Conservation (phyloP, 2,888 invertebrate genomes). For the Cyclophora albipunctata region DNA sequence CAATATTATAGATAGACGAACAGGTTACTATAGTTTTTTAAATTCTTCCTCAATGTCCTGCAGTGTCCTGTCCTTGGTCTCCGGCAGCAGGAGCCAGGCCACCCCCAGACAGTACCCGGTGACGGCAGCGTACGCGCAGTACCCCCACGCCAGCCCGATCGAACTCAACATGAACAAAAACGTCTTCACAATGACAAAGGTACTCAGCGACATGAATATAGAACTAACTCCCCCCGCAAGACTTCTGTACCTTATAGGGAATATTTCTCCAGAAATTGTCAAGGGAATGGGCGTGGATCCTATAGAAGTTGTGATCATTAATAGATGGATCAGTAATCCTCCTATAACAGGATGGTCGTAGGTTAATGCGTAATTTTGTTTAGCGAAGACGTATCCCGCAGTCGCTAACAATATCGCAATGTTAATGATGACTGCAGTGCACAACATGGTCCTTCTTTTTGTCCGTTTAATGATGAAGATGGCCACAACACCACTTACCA, state of each 20-base stretch:
- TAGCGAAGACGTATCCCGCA: constrained; percentile 38
- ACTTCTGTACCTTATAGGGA: constrained; percentile 75
- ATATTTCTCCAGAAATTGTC: constrained; percentile 81
- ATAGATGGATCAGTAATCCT: constrained; percentile 38
- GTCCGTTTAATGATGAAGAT: constrained; percentile 39
- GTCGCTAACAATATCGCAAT: constrained; percentile 29
- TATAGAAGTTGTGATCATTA: constrained; percentile 71
- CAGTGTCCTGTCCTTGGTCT: constrained; percentile 46
- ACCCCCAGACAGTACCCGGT: constrained; percentile 36
- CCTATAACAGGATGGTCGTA: constrained; percentile 35
- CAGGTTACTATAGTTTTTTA: too few species aligned
- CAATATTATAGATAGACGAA: too few species aligned
- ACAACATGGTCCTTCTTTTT: constrained; percentile 38
- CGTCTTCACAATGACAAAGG: constrained; percentile 27
- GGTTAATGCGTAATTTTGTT: constrained; percentile 24
- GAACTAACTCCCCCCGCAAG: constrained; percentile 64
- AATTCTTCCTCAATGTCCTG: constrained; percentile 41
- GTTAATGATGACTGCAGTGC: constrained; percentile 31
- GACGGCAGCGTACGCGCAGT: constrained; percentile 33
- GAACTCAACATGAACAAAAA: constrained; percentile 19
- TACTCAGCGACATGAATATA: constrained; percentile 26
- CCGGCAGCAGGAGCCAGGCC: constrained; percentile 39
- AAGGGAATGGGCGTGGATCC: constrained; percentile 79
- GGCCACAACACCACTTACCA: constrained; percentile 35
- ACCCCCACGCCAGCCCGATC: constrained; percentile 29